Evolutionary conservation across 2,797 vertebrate genomes (phyloP), one percentile per base, ranked within the genome.

Genomic region (Brachyrhaphis roseni): DNA sequence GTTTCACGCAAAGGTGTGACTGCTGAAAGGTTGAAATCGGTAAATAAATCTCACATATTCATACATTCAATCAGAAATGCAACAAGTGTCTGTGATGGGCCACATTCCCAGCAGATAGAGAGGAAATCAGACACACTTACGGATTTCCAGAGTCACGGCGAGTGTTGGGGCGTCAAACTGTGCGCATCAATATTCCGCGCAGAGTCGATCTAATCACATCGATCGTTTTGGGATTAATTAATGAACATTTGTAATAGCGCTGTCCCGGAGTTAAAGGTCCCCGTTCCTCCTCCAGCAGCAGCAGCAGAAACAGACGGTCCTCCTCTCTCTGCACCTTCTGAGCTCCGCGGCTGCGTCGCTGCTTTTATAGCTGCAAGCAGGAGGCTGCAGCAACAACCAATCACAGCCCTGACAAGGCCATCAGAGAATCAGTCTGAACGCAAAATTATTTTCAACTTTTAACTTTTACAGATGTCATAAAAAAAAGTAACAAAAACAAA

Each of bases 331-430:
- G 77, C 20, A 81, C 51, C 47, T 23, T 28, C 78, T 77, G 86
- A 49, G 77, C 83, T 89, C 73, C 87, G 84, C 51, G 39, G 57
- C 5, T 3, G 5, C 43, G 78, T 72, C 0, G 16, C 4, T 0
- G 51, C 41, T 51, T 91, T 93, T 94, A 92, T 93, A 93, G 18
- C 12, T 36, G 16, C 72, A 7, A 49, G 82, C 84, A 3, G 81
- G 87, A 90, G 84, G 84, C 88, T 83, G 86, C 62, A 74, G 23
- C 18, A 59, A 5, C 80, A 85, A n/a, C 94, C 93, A 94, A 94
- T 95, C 89, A 87, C 1, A 45, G 16, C 11, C 7, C 77, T 78
- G 55, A 36, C 23, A 39, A 15, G 20, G 74, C 76, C 90, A 85
- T 88, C 78, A 13, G n/a, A 51, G 31, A 11, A 46, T 36, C 4